Percentiles rank a stretch among this genome's conserved stretches.
phyloP scores from a whole-genome alignment of 2,797 vertebrate genomes.

The Halcyon badia region DNA sequence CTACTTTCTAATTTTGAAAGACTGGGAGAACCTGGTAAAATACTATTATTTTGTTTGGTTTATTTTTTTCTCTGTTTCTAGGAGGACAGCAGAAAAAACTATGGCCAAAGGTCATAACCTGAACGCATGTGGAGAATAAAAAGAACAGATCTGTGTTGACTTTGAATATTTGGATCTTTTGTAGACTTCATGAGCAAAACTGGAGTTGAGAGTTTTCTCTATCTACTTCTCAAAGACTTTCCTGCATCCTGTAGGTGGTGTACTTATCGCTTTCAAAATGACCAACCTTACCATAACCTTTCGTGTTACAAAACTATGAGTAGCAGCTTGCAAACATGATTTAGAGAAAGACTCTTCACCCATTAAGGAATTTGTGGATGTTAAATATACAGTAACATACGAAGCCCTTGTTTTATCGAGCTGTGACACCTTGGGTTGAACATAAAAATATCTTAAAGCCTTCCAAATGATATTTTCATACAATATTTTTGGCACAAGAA shows the following conservation, averaged over 20 bases:
- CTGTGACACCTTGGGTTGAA: background rate
- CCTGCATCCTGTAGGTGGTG: background rate
- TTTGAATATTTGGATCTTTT: background rate
- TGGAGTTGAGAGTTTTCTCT: background rate
- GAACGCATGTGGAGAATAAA: background rate
- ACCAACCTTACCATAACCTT: background rate
- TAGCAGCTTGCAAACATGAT: background rate
- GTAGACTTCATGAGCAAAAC: background rate
- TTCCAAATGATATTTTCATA: background rate
- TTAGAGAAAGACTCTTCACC: background rate
- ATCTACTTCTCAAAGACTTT: background rate
- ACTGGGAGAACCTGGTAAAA: background rate
- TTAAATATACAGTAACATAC: background rate
- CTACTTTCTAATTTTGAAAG: background rate
- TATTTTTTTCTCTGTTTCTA: background rate
- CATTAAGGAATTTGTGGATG: background rate
- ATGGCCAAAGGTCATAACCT: background rate
- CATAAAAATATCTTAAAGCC: background rate
- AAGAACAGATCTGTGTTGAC: background rate
- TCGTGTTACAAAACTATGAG: background rate
- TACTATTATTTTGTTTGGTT: background rate
- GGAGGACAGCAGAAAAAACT: background rate
- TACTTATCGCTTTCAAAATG: background rate
- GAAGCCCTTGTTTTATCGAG: background rate
- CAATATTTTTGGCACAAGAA: background rate